Base-by-base conservation (phyloP, 2,113 vertebrate genomes). In the Hylia prasina region DNA sequence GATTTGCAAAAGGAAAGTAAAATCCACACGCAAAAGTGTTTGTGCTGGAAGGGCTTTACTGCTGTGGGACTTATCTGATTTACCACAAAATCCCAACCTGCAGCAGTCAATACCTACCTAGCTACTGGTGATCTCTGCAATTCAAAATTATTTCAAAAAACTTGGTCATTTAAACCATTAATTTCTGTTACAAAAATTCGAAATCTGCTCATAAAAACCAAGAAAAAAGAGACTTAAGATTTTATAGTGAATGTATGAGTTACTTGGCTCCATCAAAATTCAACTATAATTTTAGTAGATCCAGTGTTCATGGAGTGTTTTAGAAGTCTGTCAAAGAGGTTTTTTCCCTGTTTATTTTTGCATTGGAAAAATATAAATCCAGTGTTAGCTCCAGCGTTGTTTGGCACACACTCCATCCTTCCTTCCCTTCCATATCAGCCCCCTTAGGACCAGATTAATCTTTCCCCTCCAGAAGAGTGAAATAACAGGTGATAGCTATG, bases 31-130 rank as follows among this genome's bases (percentile, higher is more conserved):
- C 23, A 2, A 47, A 95, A 79, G 22, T 82, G 53, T 82, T 93
- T 93, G 66, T 88, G 91, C 94, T 90, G 58, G 78, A 93, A 95
- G 93, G 79, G 60, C 8, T 96, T 91, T 66, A 50, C 58, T 93
- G 82, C 75, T 90, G 47, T 44, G 87, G 63, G 78, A 80, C 30
- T 88, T 94, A 90, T 13, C 87, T 88, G 93, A 88, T 77, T 93
- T 58, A 88, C 71, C 75, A 95, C 39, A 39, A 96, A 96, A 96
- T 93, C 82, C 75, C 75, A 87, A 44, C 50, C 87, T 96, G 87
- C 58, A 90, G 93, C 79, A 92, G 64, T 96, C 82, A 94, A 44
- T 48, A 57, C 19, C 63, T 76, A 44, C 71, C 51, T 19, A 91
- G 89, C 78, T 70, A 22, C 27, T 47, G 1, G 0, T 42, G 53